Evolutionary conservation across 2,888 invertebrate species (phyloP).

Genomic region (Machimus atricapillus): DNA sequence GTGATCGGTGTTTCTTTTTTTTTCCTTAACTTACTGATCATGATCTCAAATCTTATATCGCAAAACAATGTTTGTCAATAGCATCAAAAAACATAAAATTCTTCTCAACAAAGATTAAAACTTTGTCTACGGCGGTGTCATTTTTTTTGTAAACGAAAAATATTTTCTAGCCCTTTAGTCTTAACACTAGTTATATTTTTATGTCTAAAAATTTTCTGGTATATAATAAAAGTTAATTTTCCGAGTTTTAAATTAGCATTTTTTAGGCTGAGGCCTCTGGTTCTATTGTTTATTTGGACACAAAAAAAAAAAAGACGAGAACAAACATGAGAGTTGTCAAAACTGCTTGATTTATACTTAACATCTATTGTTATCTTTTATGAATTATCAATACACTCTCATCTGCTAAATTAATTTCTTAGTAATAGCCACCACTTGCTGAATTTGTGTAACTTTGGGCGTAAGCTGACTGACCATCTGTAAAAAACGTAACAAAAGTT

Average conservation of each 20-base stretch:
- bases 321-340: not conserved
- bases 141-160: not conserved
- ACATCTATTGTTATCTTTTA: not conserved
- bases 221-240: not conserved
- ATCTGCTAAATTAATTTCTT: constrained; percentile 26
- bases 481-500: constrained; percentile 22
- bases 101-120: not conserved
- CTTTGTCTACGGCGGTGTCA: not conserved
- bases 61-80: not conserved
- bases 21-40: not conserved
- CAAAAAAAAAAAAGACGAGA: not conserved
- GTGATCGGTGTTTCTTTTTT: not conserved
- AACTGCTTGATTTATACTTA: not conserved
- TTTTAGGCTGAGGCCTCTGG: not conserved
- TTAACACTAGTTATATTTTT: not conserved
- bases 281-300: not conserved
- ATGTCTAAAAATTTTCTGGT: not conserved
- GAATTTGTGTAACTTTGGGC: constrained; percentile 61
- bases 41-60: not conserved
- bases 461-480: constrained; percentile 59
- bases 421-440: constrained; percentile 58
- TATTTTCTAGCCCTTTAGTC: not conserved
- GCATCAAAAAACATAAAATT: not conserved
- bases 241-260: not conserved
- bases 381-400: not conserved